phyloP scores from a whole-genome alignment of 2,113 vertebrate species.

The Corythornis vintsioides region DNA sequence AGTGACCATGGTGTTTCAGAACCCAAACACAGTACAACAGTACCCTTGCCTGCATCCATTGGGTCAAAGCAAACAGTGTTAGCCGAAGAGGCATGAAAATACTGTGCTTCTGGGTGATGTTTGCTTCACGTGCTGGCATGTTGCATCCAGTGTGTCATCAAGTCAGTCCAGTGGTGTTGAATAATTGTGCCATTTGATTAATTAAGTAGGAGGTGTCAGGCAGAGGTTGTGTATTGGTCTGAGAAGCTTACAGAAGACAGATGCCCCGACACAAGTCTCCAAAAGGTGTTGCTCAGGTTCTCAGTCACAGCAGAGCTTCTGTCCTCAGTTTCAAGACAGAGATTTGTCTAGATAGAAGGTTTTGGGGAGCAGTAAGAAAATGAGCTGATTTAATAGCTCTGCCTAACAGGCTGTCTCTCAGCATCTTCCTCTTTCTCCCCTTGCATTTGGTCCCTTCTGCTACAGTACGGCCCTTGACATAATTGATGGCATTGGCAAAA shows the following conservation, averaged over 20 bases:
- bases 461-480: background rate
- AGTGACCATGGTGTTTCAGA: background rate
- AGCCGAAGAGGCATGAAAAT: background rate
- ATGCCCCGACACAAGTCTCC: fast-evolving
- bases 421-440: background rate
- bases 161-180: background rate
- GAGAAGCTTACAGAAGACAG: background rate
- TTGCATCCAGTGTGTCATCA: fast-evolving
- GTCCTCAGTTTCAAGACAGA: background rate
- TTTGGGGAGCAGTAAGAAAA: background rate
- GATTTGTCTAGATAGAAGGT: background rate
- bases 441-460: background rate
- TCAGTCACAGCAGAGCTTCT: background rate
- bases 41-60: background rate
- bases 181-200: background rate
- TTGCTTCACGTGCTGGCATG: background rate
- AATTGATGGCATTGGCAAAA: background rate
- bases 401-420: background rate
- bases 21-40: background rate
- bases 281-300: background rate
- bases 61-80: background rate
- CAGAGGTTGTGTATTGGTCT: background rate
- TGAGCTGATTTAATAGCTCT: background rate
- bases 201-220: background rate
- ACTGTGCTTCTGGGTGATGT: fast-evolving